Percentiles rank a stretch among this genome's conserved stretches.
Evolutionary conservation across 2,888 invertebrate species (phyloP).

Genomic region (Crioceris asparagi): DNA sequence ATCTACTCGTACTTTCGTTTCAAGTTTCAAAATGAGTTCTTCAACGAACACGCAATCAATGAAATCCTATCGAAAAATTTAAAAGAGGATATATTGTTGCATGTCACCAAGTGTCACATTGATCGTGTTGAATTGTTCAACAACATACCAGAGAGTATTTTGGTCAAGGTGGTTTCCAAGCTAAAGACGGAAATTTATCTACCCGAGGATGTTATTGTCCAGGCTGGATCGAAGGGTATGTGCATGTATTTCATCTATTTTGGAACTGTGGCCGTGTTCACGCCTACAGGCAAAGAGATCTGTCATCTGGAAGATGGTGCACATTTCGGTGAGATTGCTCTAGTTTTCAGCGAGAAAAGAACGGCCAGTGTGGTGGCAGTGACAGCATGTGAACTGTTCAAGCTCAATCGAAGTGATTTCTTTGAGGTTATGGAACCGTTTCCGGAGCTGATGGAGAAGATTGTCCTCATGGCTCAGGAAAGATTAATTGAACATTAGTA

Average conservation of each 20-base stretch:
- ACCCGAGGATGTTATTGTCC: slow-evolving; percentile 8
- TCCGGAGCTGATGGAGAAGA: slow-evolving; percentile 28
- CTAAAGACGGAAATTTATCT: slow-evolving; percentile 11
- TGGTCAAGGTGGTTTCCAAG: slow-evolving; percentile 5
- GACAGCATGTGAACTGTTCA: slow-evolving; percentile 38
- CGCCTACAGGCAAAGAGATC: slow-evolving; percentile 13
- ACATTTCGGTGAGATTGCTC: slow-evolving; percentile 40
- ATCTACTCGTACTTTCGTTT: slow-evolving; percentile 35
- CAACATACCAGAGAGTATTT: slow-evolving; percentile 12
- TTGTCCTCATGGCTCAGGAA: slow-evolving; percentile 3
- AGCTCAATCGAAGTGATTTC: slow-evolving; percentile 34
- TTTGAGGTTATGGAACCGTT: slow-evolving; percentile 30
- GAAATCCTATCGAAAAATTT: slow-evolving; percentile 3
- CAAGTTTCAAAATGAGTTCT: slow-evolving; percentile 34
- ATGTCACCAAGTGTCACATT: slow-evolving; percentile 32
- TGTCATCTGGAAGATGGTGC: slow-evolving; percentile 40
- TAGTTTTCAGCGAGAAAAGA: slow-evolving; percentile 36
- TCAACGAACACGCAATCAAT: slow-evolving; percentile 34
- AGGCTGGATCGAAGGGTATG: slow-evolving; percentile 1
- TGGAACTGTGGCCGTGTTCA: slow-evolving; percentile 28
- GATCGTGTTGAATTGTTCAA: slow-evolving; percentile 34
- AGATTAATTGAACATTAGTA: neutral
- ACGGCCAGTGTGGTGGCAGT: slow-evolving; percentile 37
- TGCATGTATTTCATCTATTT: slow-evolving; percentile 12
- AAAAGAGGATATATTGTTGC: slow-evolving; percentile 30